These are phyloP conservation scores for Tillus elongatus DNA, from an alignment of 2,888 invertebrate species.

Conservation along the genomic window DNA sequence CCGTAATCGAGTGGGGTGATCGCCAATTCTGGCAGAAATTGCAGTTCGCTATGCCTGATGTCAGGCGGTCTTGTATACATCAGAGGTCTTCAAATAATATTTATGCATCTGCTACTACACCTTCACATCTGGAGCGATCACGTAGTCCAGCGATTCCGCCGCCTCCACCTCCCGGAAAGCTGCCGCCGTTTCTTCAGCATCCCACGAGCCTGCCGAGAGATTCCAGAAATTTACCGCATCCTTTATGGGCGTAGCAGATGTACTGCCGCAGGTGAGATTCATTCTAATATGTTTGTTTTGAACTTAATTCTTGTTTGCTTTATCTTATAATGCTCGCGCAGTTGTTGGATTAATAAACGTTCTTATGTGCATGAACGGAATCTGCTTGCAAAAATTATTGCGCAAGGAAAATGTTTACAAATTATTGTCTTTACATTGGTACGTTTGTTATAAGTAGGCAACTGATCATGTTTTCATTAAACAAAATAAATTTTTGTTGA, in stretches of 20 bases:
- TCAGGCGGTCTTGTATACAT: conserved; percentile 53
- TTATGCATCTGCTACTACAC: conserved; percentile 58
- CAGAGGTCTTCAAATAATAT: conserved; percentile 56
- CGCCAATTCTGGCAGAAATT: conserved; percentile 96
- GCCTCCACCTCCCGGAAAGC: conserved; percentile 50
- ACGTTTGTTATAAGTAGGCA: too few relatives aligned
- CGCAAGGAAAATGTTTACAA: too few relatives aligned
- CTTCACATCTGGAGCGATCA: conserved; percentile 42
- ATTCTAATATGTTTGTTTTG: too few relatives aligned
- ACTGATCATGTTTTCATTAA: too few relatives aligned
- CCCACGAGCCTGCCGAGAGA: conserved; percentile 43
- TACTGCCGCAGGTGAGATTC: conserved; percentile 43
- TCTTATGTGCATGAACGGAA: too few relatives aligned
- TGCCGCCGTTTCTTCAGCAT: conserved; percentile 47
- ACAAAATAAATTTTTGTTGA: too few relatives aligned
- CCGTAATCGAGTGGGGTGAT: conserved; percentile 89
- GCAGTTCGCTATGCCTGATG: conserved; percentile 81
- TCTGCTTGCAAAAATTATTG: too few relatives aligned
- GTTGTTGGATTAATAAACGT: too few relatives aligned
- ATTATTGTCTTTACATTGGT: too few relatives aligned
- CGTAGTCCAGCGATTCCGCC: conserved; percentile 54
- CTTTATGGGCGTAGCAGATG: conserved; percentile 73
- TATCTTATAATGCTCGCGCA: too few relatives aligned
- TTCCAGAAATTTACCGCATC: conserved; percentile 55
- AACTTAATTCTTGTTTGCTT: too few relatives aligned